These are phyloP conservation scores for Netelia fuscicornis DNA, from an alignment of 2,888 invertebrate species.

Conservation along the genomic window DNA sequence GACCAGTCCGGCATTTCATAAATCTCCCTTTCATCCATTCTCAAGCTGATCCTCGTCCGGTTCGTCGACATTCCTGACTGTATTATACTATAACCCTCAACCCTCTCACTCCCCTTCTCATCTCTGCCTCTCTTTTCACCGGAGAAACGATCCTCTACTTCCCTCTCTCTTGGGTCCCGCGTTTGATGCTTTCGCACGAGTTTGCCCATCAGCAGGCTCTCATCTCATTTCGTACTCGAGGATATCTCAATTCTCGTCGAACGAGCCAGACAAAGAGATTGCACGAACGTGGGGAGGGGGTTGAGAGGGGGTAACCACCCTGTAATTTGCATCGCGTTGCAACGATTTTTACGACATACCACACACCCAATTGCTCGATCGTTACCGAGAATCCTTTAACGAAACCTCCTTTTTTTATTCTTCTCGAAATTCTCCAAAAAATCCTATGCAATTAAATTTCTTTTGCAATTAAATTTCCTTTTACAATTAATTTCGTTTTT, in stretches of 20 bases:
- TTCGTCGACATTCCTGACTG: slow-evolving; percentile 67
- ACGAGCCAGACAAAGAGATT: slow-evolving; percentile 23
- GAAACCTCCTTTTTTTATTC: neutral
- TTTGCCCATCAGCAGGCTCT: slow-evolving; percentile 58
- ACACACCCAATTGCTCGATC: slow-evolving; percentile 30
- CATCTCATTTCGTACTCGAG: slow-evolving; percentile 55
- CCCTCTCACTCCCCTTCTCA: slow-evolving; percentile 50
- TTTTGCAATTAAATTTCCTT: too few species aligned
- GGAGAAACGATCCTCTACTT: slow-evolving; percentile 48
- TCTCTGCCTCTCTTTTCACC: slow-evolving; percentile 9
- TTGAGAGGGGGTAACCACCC: slow-evolving; percentile 37
- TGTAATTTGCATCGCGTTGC: slow-evolving; percentile 58
- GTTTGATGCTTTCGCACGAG: slow-evolving; percentile 34
- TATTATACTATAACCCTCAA: slow-evolving; percentile 59
- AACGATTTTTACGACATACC: slow-evolving; percentile 52
- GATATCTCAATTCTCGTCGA: slow-evolving; percentile 64
- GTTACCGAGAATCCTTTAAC: neutral
- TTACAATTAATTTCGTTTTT: too few species aligned
- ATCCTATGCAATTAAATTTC: neutral
- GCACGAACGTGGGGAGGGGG: neutral
- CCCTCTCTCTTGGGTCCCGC: neutral
- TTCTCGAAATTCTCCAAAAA: neutral
- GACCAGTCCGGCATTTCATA: slow-evolving; percentile 53
- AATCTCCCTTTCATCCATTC: slow-evolving; percentile 65
- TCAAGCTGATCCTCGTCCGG: slow-evolving; percentile 59